Evolutionary conservation across 2,888 invertebrate species (phyloP).

Genomic region (Magallana nippona): DNA sequence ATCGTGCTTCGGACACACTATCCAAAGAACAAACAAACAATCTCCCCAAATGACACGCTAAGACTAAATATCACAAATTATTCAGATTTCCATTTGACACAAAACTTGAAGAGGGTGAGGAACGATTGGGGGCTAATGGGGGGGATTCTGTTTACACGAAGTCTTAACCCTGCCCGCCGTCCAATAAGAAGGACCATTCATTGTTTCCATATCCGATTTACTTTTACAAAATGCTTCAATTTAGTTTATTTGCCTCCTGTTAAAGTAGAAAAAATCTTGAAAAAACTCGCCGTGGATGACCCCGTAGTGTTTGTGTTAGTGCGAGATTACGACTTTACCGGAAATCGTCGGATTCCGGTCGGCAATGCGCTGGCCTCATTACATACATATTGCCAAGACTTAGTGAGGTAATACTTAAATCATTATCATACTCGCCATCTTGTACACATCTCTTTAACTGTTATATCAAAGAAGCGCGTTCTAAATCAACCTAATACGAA

Average conservation of each 20-base stretch:
- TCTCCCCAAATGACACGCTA: not conserved
- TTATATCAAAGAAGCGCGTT: too few relatives aligned
- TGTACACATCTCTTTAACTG: too few relatives aligned
- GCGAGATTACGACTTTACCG: conserved; percentile 5
- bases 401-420: too few relatives aligned
- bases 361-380: not conserved
- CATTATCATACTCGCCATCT: too few relatives aligned
- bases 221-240: not conserved
- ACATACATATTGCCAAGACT: not conserved
- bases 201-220: not conserved
- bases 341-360: not conserved
- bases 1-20: not conserved
- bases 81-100: conserved; percentile 24
- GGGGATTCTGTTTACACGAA: not conserved
- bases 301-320: not conserved
- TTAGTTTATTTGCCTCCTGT: not conserved
- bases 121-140: not conserved
- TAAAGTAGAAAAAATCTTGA: not conserved
- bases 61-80: conserved; percentile 13
- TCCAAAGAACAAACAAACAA: too few relatives aligned
- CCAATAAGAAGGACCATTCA: not conserved
- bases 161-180: not conserved
- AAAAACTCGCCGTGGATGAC: not conserved
- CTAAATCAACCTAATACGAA: too few relatives aligned
- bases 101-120: not conserved